Percentiles rank a stretch among this genome's conserved stretches.
phyloP scores from a whole-genome alignment of 2,797 vertebrate species.

The Labroides dimidiatus region DNA sequence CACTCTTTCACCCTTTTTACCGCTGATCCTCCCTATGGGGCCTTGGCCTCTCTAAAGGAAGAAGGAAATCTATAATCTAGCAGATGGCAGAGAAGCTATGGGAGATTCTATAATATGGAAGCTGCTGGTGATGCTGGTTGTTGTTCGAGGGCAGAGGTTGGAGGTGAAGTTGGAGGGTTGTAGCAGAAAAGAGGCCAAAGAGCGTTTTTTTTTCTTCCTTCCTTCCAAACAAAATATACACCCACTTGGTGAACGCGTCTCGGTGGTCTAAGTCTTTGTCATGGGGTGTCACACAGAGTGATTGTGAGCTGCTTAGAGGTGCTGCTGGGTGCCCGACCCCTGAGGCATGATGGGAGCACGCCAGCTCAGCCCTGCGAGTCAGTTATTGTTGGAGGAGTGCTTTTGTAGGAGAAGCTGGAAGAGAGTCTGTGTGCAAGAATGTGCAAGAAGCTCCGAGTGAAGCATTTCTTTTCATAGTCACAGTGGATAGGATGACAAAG shows the following conservation, averaged over 20 bases:
- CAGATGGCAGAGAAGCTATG: constrained; percentile 84
- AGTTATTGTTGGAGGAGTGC: constrained; percentile 57
- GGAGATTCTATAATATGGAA: constrained; percentile 80
- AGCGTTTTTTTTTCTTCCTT: constrained; percentile 26
- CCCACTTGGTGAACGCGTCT: constrained; percentile 36
- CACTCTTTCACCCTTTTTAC: constrained; percentile 83
- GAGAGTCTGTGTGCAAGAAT: constrained; percentile 52
- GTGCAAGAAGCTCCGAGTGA: constrained; percentile 43
- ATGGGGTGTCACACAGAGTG: constrained; percentile 49
- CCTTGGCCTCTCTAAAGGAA: constrained; percentile 76
- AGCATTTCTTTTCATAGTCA: constrained; percentile 52
- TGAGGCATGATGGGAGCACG: constrained; percentile 44
- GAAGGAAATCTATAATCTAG: constrained; percentile 84
- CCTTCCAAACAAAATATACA: constrained; percentile 42
- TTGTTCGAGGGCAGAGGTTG: constrained; percentile 22
- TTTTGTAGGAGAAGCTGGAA: constrained; percentile 48
- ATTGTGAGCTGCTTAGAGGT: constrained; percentile 54
- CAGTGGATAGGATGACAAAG: constrained; percentile 44
- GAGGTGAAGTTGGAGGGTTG: constrained; percentile 32
- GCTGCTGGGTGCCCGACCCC: constrained; percentile 49
- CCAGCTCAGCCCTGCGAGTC: constrained; percentile 60
- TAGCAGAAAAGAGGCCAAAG: constrained; percentile 35
- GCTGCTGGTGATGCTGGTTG: constrained; percentile 63
- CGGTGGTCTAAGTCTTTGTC: constrained; percentile 49
- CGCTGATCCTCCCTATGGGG: constrained; percentile 82